Percentiles rank a stretch among this genome's conserved stretches.
phyloP scores from a whole-genome alignment of 1,140 invertebrate genomes.

The Drosophila asahinai region DNA sequence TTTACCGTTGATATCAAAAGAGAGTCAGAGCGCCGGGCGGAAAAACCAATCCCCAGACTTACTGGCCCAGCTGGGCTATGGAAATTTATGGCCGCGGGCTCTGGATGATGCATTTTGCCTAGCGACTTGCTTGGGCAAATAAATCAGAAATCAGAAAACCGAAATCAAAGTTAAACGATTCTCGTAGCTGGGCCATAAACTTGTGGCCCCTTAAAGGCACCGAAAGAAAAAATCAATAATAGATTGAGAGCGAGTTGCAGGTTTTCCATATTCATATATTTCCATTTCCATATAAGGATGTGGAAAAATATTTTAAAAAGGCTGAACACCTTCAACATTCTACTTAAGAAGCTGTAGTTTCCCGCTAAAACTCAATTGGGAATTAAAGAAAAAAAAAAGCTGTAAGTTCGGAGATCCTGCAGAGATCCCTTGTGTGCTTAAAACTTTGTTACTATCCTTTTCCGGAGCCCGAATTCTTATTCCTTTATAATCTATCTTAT shows the following conservation, averaged over 20 bases:
- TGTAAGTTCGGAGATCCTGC: not conserved
- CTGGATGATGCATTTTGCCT: conserved; percentile 46
- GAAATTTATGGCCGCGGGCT: conserved; percentile 64
- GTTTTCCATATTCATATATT: too few relatives aligned
- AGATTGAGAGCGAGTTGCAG: not conserved
- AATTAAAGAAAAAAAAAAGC: too few relatives aligned
- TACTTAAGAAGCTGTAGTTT: not conserved
- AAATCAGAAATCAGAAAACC: conserved; percentile 64
- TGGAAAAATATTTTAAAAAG: too few relatives aligned
- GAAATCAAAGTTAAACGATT: conserved; percentile 71
- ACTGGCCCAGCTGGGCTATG: conserved; percentile 30
- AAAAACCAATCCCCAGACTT: conserved; percentile 15
- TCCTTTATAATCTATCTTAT: too few relatives aligned
- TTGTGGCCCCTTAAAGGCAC: not conserved
- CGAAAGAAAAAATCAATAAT: not conserved
- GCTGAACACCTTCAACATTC: not conserved
- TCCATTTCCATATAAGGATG: too few relatives aligned
- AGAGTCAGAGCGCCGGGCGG: conserved; percentile 13
- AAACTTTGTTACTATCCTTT: too few relatives aligned
- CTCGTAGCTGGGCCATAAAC: conserved; percentile 41
- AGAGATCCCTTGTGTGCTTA: not conserved
- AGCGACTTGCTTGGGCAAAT: conserved; percentile 52
- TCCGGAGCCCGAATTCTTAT: not conserved
- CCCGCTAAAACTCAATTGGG: too few relatives aligned
- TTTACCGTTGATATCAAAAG: conserved; percentile 65